phyloP scores from a whole-genome alignment of 2,888 invertebrate genomes.

The Gymnoscelis rufifasciata region DNA sequence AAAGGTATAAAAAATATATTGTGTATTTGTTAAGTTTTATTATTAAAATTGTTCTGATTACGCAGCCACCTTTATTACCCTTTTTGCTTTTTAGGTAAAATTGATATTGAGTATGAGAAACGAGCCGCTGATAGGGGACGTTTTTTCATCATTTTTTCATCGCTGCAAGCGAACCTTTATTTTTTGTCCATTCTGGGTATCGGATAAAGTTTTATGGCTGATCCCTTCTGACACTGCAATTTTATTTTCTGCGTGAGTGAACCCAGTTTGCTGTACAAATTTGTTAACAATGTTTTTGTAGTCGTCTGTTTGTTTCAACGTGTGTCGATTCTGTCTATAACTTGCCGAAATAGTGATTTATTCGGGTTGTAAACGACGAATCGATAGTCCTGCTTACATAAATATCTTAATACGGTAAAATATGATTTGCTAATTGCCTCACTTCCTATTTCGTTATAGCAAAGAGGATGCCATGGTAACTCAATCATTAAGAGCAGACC shows the following conservation, averaged over 20 bases:
- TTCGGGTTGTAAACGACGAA: too few relatives aligned
- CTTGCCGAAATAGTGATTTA: too few relatives aligned
- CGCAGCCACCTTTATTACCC: too few relatives aligned
- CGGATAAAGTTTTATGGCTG: conserved; percentile 37
- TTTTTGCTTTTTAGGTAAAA: too few relatives aligned
- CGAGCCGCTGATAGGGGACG: conserved; percentile 27
- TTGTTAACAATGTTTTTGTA: conserved; percentile 33
- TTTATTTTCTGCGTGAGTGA: conserved; percentile 38
- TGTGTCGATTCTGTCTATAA: conserved; percentile 9
- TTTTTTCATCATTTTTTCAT: conserved; percentile 40
- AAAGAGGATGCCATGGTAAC: conserved; percentile 30
- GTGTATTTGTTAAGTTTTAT: too few relatives aligned
- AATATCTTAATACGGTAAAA: too few relatives aligned
- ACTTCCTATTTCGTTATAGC: conserved; percentile 6
- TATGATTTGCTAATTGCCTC: not conserved
- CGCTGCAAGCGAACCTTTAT: conserved; percentile 29
- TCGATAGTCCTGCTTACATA: too few relatives aligned
- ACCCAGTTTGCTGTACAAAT: conserved; percentile 30
- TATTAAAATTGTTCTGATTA: too few relatives aligned
- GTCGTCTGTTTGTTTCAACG: conserved; percentile 29
- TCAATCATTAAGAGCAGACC: conserved; percentile 35
- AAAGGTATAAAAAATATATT: too few relatives aligned
- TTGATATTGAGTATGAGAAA: conserved; percentile 26
- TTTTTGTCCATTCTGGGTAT: conserved; percentile 39
- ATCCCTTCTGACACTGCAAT: conserved; percentile 39